These are phyloP conservation scores for Scrobipalpa atriplicella DNA, from an alignment of 2,888 invertebrate species.

Conservation along the genomic window DNA sequence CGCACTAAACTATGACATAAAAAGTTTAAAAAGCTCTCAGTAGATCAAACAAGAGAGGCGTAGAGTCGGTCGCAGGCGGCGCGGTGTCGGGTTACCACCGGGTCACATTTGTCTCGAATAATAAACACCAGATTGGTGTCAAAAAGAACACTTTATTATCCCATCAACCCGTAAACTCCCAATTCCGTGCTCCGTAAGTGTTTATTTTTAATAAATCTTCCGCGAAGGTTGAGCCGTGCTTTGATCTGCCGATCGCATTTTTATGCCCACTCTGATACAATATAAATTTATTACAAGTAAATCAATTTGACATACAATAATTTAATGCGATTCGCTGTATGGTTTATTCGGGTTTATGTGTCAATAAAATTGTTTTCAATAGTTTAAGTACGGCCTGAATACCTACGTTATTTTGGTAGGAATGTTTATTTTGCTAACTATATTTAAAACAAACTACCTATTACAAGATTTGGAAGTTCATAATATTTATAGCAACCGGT, in stretches of 20 bases:
- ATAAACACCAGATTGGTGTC: constrained; percentile 81
- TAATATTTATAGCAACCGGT: background rate
- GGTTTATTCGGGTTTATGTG: constrained; percentile 56
- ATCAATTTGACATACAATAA: constrained; percentile 47
- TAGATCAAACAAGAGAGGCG: constrained; percentile 80
- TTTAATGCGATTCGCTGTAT: constrained; percentile 53
- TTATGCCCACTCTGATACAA: constrained; percentile 45
- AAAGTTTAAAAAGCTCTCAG: constrained; percentile 82
- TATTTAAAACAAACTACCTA: background rate
- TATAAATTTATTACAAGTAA: constrained; percentile 46
- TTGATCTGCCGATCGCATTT: constrained; percentile 58
- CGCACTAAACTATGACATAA: constrained; percentile 79
- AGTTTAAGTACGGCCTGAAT: constrained; percentile 57
- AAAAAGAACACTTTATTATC: constrained; percentile 79
- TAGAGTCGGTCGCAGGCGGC: constrained; percentile 74
- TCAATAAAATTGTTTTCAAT: constrained; percentile 60
- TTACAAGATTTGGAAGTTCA: background rate
- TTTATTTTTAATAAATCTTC: constrained; percentile 75
- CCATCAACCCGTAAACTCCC: constrained; percentile 72
- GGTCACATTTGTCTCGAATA: constrained; percentile 79
- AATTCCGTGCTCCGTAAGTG: constrained; percentile 54
- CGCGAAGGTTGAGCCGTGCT: constrained; percentile 60
- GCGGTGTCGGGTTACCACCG: constrained; percentile 69
- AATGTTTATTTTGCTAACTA: constrained; percentile 45
- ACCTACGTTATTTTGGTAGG: constrained; percentile 48